Evolutionary conservation across 2,888 invertebrate species (phyloP), one percentile per base, ranked within the genome.

Genomic region (Lepas anatifera): DNA sequence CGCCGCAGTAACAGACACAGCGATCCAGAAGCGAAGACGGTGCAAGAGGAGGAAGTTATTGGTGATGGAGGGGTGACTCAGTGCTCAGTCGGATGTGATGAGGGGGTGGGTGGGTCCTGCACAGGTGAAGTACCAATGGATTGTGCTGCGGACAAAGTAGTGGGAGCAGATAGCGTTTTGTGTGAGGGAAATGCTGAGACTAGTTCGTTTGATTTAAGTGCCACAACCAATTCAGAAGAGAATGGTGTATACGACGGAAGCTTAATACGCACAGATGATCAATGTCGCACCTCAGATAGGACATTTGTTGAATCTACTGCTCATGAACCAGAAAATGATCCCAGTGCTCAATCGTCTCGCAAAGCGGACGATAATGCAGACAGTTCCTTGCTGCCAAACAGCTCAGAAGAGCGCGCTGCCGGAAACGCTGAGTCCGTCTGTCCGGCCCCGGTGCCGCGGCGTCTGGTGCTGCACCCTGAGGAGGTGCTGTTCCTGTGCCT

Each of bases 401-500:
- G n/a, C 11, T 16, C 52, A 3, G 50, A 11, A 3, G 25, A 13
- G 27, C 27, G 27, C 50, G 27, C 50, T 10, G 52, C 18, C 58
- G 27, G 27, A 8, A 13, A 11, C 50, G 8, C 11, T 10, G 27
- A 27, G 27, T 2, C 50, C 41, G 3, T 13, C 1, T 16, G 16
- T 41, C 11, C 16, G 10, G 50, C 10, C 2, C 27, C 50, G 50
- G 50, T 7, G 7, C 32, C 32, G 16, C 32, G 32, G 7, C 58
- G 58, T 3, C 66, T 66, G 25, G 66, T 66, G 16, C 66, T 66
- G n/a, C 66, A 39, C 25, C 39, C 66, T 3, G 39, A 66, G 39
- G 66, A 66, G 66, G 66, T 66, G 66, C 39, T 66, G 39, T 66
- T 66, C 13, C 66, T 66, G 8, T 39, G 25, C 22, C 39, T 39